phyloP scores from a whole-genome alignment of 2,797 vertebrate genomes.

The Crypturellus tataupa region DNA sequence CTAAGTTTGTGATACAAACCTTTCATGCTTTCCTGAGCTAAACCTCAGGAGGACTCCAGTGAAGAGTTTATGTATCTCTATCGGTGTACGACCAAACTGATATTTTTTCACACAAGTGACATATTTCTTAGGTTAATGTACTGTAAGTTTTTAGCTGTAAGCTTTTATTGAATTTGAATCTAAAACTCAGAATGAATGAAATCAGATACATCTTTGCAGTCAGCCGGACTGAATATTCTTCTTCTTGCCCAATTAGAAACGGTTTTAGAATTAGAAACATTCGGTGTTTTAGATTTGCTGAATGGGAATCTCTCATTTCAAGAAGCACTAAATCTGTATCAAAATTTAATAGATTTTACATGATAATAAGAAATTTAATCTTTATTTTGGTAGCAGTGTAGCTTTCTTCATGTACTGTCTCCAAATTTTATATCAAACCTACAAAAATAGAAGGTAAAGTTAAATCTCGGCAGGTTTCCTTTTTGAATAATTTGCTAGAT shows the following conservation, averaged over 20 bases:
- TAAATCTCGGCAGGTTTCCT: not conserved
- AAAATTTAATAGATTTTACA: not conserved
- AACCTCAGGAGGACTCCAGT: not conserved
- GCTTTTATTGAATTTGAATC: not conserved
- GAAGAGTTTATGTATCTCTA: not conserved
- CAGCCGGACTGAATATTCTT: not conserved
- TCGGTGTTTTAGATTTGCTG: not conserved
- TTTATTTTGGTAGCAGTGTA: not conserved
- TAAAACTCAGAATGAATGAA: not conserved
- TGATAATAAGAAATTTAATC: not conserved
- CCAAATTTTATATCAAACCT: not conserved
- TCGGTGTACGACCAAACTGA: not conserved
- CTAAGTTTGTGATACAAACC: not conserved
- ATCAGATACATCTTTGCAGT: not conserved
- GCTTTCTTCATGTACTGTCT: not conserved
- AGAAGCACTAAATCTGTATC: not conserved
- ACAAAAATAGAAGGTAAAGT: not conserved
- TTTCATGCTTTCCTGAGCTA: not conserved
- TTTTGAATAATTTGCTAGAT: not conserved
- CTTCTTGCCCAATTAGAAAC: not conserved
- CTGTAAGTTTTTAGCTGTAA: not conserved
- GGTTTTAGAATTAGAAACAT: no score
- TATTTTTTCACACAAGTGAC: not conserved
- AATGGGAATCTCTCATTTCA: not conserved
- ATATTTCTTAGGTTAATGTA: not conserved